Conservation (phyloP, 2,797 vertebrate species). For the Sebastes wilsoni region DNA sequence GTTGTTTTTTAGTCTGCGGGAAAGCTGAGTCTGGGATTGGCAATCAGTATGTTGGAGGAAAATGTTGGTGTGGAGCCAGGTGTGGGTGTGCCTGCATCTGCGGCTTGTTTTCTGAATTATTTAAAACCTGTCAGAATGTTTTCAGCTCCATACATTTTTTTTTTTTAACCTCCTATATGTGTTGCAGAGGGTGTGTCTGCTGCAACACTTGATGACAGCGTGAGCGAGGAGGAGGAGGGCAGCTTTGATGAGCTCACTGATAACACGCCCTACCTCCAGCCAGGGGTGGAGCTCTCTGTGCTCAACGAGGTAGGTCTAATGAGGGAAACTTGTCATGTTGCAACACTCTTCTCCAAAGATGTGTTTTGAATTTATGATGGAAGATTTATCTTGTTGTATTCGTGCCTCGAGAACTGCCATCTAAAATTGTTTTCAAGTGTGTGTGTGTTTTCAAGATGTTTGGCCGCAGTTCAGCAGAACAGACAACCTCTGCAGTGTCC, state of each 20-base stretch:
- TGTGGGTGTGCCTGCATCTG: slow-evolving; percentile 22
- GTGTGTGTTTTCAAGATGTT: slow-evolving; percentile 49
- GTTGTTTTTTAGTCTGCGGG: slow-evolving; percentile 37
- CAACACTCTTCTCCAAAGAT: slow-evolving; percentile 6
- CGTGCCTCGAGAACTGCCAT: slow-evolving; percentile 9
- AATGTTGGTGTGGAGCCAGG: slow-evolving; percentile 13
- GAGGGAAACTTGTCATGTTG: slow-evolving; percentile 11
- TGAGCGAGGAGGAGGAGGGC: slow-evolving; percentile 95
- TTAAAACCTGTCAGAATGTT: background rate
- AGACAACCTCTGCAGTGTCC: slow-evolving; percentile 16
- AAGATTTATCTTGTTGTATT: slow-evolving; percentile 1
- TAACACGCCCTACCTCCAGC: slow-evolving; percentile 90
- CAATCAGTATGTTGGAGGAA: slow-evolving; percentile 32
- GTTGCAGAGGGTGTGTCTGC: slow-evolving; percentile 86
- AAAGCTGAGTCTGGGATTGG: slow-evolving; percentile 50
- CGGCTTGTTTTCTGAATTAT: slow-evolving; percentile 8
- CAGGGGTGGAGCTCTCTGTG: slow-evolving; percentile 90
- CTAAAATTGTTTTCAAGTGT: slow-evolving; percentile 24
- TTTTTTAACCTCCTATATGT: slow-evolving; percentile 43
- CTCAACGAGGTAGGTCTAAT: slow-evolving; percentile 90
- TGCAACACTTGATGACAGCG: slow-evolving; percentile 89
- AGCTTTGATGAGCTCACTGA: slow-evolving; percentile 93
- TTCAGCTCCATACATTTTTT: background rate
- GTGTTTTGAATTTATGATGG: slow-evolving; percentile 10
- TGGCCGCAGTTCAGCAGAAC: slow-evolving; percentile 24